phyloP scores from a whole-genome alignment of 2,888 invertebrate species.

The Rhagonycha fulva region DNA sequence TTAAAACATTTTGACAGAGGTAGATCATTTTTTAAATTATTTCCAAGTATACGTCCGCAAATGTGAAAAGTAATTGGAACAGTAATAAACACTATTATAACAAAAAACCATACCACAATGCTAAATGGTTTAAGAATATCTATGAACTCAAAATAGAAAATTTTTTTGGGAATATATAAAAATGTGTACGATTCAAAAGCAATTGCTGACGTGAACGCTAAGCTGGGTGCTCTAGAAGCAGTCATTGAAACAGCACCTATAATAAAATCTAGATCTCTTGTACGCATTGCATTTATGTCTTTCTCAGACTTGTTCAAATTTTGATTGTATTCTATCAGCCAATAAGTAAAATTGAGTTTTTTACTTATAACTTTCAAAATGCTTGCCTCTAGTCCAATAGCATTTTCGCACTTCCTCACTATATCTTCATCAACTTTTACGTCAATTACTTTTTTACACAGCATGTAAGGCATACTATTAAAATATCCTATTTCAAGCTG shows the following conservation, averaged over 20 bases:
- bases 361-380: slow-evolving; percentile 26
- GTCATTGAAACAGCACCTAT: slow-evolving; percentile 37
- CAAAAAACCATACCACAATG: slow-evolving; percentile 24
- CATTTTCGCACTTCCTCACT: slow-evolving; percentile 20
- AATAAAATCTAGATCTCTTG: slow-evolving; percentile 29
- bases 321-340: slow-evolving; percentile 16
- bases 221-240: slow-evolving; percentile 16
- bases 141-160: slow-evolving; percentile 15
- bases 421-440: background rate
- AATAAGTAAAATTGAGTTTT: slow-evolving; percentile 34
- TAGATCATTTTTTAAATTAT: background rate
- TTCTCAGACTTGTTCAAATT: background rate
- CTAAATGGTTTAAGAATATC: slow-evolving; percentile 31
- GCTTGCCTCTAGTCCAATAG: slow-evolving; percentile 31
- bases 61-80: slow-evolving; percentile 10
- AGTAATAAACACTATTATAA: slow-evolving; percentile 5
- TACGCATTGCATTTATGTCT: slow-evolving; percentile 15
- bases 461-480: slow-evolving; percentile 32
- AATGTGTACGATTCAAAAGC: slow-evolving; percentile 31
- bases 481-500: slow-evolving; percentile 29
- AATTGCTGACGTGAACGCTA: slow-evolving; percentile 30
- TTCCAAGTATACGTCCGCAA: background rate
- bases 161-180: slow-evolving; percentile 30
- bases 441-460: slow-evolving; percentile 10
- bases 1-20: slow-evolving; percentile 4